Evolutionary conservation across 2,888 invertebrate species (phyloP), one percentile per base, ranked within the genome.

Genomic region (Folsomia candida): DNA sequence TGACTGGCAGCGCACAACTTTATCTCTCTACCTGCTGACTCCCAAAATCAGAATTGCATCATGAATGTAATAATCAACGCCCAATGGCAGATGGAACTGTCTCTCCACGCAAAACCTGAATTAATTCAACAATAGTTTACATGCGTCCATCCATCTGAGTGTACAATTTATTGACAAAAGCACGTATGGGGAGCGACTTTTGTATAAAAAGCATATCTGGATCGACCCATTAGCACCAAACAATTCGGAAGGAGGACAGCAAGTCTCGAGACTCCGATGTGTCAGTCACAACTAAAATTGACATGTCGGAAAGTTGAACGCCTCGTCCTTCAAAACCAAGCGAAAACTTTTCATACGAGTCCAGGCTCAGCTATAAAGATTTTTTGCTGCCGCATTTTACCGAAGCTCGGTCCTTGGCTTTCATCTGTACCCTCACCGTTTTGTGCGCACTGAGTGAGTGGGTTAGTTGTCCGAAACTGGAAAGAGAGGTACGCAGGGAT

Each of bases 81-180:
- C 59, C 59, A 59, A 24, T 11, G 25, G 59, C 59, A 59, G 59
- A 59, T 59, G 59, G 20, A 59, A 24, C 57, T 57, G 37, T 37
- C 37, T 37, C 37, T 37, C 37, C 9, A 54, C n/a, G 11, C 22
- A 14, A 54, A 54, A 6, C n/a, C n/a, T 54, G 6, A 54, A 54
- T 20, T 18, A 54, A 22, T 54, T 18, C 22, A 54, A 54, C 18
- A 54, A 54, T 20, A 6, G 54, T 20, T 14, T 20, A 6, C 18
- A 54, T 6, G n/a, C n/a, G n/a, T n/a, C n/a, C n/a, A n/a, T n/a
- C n/a, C n/a, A n/a, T n/a, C n/a, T n/a, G n/a, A n/a, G n/a, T n/a
- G n/a, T n/a, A n/a, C n/a, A n/a, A n/a, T n/a, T n/a, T n/a, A n/a
- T n/a, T n/a, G n/a, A n/a, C n/a, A n/a, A n/a, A n/a, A n/a, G n/a